A percentile compares a stretch with the other conserved stretches of the same genome.
phyloP scores from a whole-genome alignment of 2,888 invertebrate genomes.

The Cybosia mesomella region DNA sequence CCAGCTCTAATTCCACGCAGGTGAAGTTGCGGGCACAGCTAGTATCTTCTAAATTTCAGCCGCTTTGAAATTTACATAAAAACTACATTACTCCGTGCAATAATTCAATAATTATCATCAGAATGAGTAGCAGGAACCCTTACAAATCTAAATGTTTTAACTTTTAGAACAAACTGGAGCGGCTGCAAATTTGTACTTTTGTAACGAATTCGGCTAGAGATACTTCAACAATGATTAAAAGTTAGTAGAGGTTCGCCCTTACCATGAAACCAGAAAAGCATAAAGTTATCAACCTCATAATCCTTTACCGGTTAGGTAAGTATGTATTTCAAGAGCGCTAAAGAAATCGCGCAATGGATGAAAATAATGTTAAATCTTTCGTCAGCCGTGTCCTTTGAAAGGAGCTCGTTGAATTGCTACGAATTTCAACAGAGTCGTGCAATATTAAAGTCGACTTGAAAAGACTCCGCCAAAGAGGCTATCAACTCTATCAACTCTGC shows the following conservation, averaged over 20 bases:
- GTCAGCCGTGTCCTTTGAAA: slow-evolving; percentile 20
- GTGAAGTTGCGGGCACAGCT: too few species aligned
- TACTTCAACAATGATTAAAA: slow-evolving; percentile 52
- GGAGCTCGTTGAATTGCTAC: slow-evolving; percentile 27
- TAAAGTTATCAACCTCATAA: neutral
- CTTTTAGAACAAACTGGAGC: slow-evolving; percentile 41
- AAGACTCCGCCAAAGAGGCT: slow-evolving; percentile 26
- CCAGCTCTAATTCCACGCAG: too few species aligned
- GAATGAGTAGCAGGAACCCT: slow-evolving; percentile 32
- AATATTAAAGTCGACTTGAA: slow-evolving; percentile 46
- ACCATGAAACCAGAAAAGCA: slow-evolving; percentile 1
- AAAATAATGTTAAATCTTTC: slow-evolving; percentile 7
- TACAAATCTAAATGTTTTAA: slow-evolving; percentile 49
- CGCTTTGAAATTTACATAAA: slow-evolving; percentile 35
- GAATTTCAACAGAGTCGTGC: slow-evolving; percentile 42
- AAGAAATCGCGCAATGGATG: slow-evolving; percentile 20
- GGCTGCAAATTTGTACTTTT: slow-evolving; percentile 35
- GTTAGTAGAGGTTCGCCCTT: slow-evolving; percentile 32
- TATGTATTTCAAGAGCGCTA: rapidly evolving
- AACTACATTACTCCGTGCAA: slow-evolving; percentile 29
- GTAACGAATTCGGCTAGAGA: slow-evolving; percentile 43
- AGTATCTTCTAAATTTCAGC: neutral
- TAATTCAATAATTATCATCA: slow-evolving; percentile 43
- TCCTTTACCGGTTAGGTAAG: slow-evolving; percentile 16
- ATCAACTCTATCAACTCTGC: slow-evolving; percentile 32